These are phyloP conservation scores for Elephantulus edwardii DNA, from an alignment of 2,113 vertebrate genomes.

Conservation along the genomic window DNA sequence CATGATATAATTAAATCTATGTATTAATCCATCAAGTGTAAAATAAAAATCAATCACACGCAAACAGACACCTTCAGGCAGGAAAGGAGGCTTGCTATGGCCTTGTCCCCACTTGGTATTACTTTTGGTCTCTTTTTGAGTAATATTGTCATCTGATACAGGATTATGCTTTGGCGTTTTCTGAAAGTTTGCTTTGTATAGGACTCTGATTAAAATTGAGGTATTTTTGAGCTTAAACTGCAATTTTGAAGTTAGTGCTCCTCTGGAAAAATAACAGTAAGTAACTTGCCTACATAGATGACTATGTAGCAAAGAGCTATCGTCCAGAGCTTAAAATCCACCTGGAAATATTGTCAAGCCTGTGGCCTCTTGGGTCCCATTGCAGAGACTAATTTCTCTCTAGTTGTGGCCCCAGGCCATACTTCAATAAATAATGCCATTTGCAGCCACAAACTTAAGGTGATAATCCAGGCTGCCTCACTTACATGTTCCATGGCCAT, in stretches of 20 bases:
- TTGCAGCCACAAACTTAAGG: neutral
- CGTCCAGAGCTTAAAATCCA: neutral
- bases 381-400: conserved; percentile 3
- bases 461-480: neutral
- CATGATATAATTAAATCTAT: conserved; percentile 75
- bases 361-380: neutral
- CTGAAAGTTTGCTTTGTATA: neutral
- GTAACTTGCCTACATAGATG: neutral
- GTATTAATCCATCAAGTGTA: conserved; percentile 70
- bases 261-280: conserved; percentile 3
- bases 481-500: conserved; percentile 9
- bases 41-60: conserved; percentile 65
- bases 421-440: neutral
- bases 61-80: conserved; percentile 26
- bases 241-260: neutral
- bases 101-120: neutral
- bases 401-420: neutral
- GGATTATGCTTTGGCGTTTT: conserved; percentile 15
- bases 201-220: neutral
- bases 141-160: neutral
- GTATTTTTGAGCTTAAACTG: neutral
- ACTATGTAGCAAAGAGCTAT: neutral
- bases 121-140: neutral
- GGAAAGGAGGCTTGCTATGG: neutral
- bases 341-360: neutral